Base-by-base conservation (phyloP, 2,888 invertebrate species). In the Sipunculus nudus region DNA sequence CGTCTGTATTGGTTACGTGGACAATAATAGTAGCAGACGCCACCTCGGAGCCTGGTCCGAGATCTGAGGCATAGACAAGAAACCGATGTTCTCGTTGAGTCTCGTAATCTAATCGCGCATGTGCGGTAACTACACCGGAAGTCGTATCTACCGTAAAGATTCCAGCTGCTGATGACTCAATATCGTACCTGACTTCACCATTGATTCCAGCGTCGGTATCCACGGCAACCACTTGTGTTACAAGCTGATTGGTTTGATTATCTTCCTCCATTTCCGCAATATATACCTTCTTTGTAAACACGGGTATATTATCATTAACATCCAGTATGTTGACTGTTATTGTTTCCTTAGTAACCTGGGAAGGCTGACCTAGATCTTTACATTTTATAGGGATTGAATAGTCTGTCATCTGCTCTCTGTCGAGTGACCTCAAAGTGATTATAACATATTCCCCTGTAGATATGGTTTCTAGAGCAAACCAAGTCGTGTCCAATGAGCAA, bases 1-100 rank as follows among this genome's bases (percentile, higher is more conserved):
- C 97, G 83, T 97, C 97, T 75, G 92, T 91, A 84, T 97, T 95
- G 50, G n/a, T n/a, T n/a, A n/a, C n/a, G n/a, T n/a, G n/a, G n/a
- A 90, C 48, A 96, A 87, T 78, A 93, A 93, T 81, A 95, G 55
- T 57, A 10, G n/a, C n/a, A n/a, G n/a, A 90, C 3, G 78, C 75
- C n/a, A 64, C 58, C 41, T 73, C 75, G 1, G 82, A 71, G 77
- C 91, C 91, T 43, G 90, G 85, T 1, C 95, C 96, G 62, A 91
- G 90, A 85, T 97, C 96, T 76, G 91, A 91, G 0, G 94, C 96
- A 2, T 91, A 90, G 64, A 97, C 89, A 26, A 91, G 90, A 60
- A 96, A 85, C 63, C 89, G 87, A 84, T 96, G 96, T 32, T 47
- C 40, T 10, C 41, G 25, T 39, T 52, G 59, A 10, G 43, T 54